Evolutionary conservation across 1,140 invertebrate species (phyloP).

Genomic region (Pseudomyrmex pallidus): DNA sequence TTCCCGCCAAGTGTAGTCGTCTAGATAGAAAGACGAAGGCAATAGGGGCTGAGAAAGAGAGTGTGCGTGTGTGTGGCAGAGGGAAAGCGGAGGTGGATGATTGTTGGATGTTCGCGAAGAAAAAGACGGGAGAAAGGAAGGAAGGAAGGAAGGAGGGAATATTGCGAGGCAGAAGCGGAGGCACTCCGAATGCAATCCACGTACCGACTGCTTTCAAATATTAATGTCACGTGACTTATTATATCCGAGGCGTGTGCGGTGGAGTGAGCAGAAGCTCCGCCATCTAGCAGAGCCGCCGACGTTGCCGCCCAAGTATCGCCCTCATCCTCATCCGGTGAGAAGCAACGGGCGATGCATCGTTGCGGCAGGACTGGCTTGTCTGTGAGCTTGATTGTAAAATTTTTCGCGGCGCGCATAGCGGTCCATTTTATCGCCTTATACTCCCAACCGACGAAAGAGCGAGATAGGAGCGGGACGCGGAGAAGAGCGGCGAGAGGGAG

Average conservation of each 20-base stretch:
- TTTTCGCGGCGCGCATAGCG: constrained; percentile 78
- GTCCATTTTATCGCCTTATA: constrained; percentile 80
- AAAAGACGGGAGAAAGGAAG: constrained; percentile 68
- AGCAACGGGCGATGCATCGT: constrained; percentile 71
- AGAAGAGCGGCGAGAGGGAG: background rate
- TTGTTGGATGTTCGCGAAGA: constrained; percentile 61
- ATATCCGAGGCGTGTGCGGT: constrained; percentile 83
- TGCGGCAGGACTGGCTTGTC: constrained; percentile 74
- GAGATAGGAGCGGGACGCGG: constrained; percentile 15
- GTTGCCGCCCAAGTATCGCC: background rate
- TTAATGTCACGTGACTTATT: constrained; percentile 86
- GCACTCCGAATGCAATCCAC: constrained; percentile 84
- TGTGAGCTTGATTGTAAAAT: constrained; percentile 82
- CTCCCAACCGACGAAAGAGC: constrained; percentile 42
- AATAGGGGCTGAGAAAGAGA: constrained; percentile 11
- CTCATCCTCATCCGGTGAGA: constrained; percentile 29
- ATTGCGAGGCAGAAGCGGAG: constrained; percentile 75
- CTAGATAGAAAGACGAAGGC: constrained; percentile 47
- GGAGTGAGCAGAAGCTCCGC: constrained; percentile 78
- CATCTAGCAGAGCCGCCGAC: constrained; percentile 65
- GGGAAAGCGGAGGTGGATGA: constrained; percentile 1
- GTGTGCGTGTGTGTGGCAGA: background rate
- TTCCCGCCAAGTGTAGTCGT: constrained; percentile 17
- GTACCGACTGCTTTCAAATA: constrained; percentile 85
- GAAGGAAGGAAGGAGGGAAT: constrained; percentile 74